These are phyloP conservation scores for Eubasilissa regina DNA, from an alignment of 1,140 invertebrate genomes.

Conservation along the genomic window DNA sequence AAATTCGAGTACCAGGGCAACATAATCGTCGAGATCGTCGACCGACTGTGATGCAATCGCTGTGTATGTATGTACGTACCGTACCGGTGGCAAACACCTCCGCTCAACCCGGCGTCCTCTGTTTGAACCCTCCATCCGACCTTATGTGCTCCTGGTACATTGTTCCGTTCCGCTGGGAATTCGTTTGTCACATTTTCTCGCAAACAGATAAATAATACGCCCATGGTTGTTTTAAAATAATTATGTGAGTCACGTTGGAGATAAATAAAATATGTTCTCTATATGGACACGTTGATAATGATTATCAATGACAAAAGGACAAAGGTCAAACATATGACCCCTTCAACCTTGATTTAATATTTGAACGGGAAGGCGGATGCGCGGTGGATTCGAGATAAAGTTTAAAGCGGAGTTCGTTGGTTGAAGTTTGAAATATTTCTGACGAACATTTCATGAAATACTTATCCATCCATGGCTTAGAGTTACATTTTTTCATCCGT, in stretches of 20 bases:
- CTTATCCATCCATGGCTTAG: no score
- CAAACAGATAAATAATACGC: neutral
- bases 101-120: neutral
- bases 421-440: constrained; percentile 9
- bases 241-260: neutral
- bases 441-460: no score
- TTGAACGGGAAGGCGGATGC: neutral
- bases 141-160: constrained; percentile 12
- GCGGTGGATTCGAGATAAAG: neutral
- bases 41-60: neutral
- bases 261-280: neutral
- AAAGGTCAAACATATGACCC: constrained; percentile 10
- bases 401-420: neutral
- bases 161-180: neutral
- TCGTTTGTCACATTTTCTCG: neutral
- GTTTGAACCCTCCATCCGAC: no score
- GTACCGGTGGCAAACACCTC: neutral
- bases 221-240: neutral
- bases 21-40: neutral
- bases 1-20: neutral
- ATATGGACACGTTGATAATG: neutral
- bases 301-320: constrained; percentile 14
- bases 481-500: no score
- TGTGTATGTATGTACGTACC: neutral
- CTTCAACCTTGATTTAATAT: constrained; percentile 1